Evolutionary conservation across 2,888 invertebrate genomes (phyloP).

Genomic region (Parnassius smintheus): DNA sequence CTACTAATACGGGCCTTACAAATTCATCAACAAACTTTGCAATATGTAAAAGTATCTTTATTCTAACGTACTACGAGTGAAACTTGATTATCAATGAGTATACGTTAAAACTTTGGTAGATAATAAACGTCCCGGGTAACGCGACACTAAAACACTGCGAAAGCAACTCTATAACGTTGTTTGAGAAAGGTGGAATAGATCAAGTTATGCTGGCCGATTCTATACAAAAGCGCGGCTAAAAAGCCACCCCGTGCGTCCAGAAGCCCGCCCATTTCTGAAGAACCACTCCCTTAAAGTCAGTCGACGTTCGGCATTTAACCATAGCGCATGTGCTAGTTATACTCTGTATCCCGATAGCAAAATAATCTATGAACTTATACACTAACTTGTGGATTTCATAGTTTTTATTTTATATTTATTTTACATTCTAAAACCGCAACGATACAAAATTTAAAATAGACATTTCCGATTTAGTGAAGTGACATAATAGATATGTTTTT

Average conservation of each 20-base stretch:
- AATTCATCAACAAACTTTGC: conserved; percentile 10
- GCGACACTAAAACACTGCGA: conserved; percentile 26
- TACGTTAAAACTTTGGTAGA: conserved; percentile 48
- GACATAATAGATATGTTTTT: conserved; percentile 16
- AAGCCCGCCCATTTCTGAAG: conserved; percentile 64
- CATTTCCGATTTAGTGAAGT: conserved; percentile 28
- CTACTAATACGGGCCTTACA: conserved; percentile 26
- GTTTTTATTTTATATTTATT: conserved; percentile 3
- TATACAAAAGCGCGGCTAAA: conserved; percentile 67
- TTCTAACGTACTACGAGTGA: conserved; percentile 26
- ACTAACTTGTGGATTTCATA: neutral
- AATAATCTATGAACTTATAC: conserved; percentile 10
- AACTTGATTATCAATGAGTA: conserved; percentile 24
- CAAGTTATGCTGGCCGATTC: conserved; percentile 42
- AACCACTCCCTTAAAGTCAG: conserved; percentile 69
- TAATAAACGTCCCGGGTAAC: conserved; percentile 41
- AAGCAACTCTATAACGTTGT: conserved; percentile 24
- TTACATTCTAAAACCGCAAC: neutral
- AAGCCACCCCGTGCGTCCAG: conserved; percentile 58
- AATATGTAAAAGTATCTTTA: conserved; percentile 29
- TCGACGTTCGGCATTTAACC: conserved; percentile 45
- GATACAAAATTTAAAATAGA: conserved; percentile 7
- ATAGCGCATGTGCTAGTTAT: conserved; percentile 39
- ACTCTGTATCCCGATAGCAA: conserved; percentile 15
- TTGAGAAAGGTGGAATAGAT: conserved; percentile 39